These are phyloP conservation scores for Myotis lucifugus DNA, from an alignment of 2,113 vertebrate species.

Conservation along the genomic window DNA sequence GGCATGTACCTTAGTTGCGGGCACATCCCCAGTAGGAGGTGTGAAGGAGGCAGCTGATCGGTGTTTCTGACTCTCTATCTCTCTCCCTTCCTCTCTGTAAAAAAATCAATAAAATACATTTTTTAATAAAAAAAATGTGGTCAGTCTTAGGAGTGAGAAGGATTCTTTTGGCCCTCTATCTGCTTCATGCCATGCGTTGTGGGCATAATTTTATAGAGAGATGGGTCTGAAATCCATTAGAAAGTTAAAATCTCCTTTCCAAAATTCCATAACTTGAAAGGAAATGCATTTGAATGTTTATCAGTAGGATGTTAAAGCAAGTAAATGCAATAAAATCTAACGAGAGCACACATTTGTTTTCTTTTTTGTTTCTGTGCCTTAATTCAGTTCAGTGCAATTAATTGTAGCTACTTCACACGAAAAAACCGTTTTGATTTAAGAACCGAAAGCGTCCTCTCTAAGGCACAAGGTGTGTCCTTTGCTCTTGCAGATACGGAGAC, in stretches of 20 bases:
- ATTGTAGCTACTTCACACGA: background rate
- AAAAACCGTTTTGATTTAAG: background rate
- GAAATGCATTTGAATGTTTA: constrained; percentile 30
- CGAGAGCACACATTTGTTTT: background rate
- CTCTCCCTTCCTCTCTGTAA: too few relatives aligned
- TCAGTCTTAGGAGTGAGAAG: background rate
- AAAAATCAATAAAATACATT: too few relatives aligned
- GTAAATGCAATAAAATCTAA: background rate
- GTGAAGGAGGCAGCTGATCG: too few relatives aligned
- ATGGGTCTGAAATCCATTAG: background rate
- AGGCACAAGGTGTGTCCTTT: constrained; percentile 61
- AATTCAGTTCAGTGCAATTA: background rate
- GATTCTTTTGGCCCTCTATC: background rate
- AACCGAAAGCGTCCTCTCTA: background rate
- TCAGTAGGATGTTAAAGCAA: background rate
- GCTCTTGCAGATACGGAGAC: constrained; percentile 93
- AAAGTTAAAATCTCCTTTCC: constrained; percentile 47
- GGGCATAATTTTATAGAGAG: background rate
- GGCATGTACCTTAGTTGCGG: too few relatives aligned
- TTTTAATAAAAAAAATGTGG: background rate
- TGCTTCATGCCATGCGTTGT: background rate
- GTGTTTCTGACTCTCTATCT: too few relatives aligned
- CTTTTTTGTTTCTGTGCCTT: background rate
- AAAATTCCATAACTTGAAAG: background rate
- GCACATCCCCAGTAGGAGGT: too few relatives aligned